Evolutionary conservation across 2,888 invertebrate genomes (phyloP).

Genomic region (Cheiracanthium punctorium): DNA sequence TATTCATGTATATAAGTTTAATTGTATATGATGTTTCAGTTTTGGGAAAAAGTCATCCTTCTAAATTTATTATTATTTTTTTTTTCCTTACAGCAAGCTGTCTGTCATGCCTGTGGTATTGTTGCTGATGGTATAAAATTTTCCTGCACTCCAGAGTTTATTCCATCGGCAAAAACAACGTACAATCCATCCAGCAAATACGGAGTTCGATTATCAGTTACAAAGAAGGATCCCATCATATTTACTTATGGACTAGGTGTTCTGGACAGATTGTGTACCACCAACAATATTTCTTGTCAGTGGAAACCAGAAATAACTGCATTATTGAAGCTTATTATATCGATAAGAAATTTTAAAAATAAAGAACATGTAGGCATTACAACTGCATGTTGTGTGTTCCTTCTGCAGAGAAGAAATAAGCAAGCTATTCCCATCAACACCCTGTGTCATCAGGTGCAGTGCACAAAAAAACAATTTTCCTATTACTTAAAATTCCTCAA

Average conservation of each 20-base stretch:
- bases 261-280: slow-evolving; percentile 2
- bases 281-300: not conserved
- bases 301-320: not conserved
- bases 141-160: not conserved
- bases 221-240: not conserved
- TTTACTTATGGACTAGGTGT: slow-evolving; percentile 20
- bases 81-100: slow-evolving; percentile 24
- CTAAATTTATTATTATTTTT: not conserved
- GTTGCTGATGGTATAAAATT: slow-evolving; percentile 23
- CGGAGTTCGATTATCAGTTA: not conserved
- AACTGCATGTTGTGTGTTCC: slow-evolving; percentile 44
- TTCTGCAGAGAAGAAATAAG: not conserved
- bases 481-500: slow-evolving; percentile 20
- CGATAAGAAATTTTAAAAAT: not conserved
- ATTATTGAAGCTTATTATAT: not conserved
- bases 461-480: slow-evolving; percentile 20
- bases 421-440: not conserved
- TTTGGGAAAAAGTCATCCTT: too few relatives aligned
- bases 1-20: too few relatives aligned
- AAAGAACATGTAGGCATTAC: slow-evolving; percentile 18
- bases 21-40: too few relatives aligned
- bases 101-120: slow-evolving; percentile 45
- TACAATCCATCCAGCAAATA: not conserved
- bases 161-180: not conserved
- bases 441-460: slow-evolving; percentile 22